phyloP scores from a whole-genome alignment of 2,888 invertebrate species.

The Steinernema hermaphroditum region DNA sequence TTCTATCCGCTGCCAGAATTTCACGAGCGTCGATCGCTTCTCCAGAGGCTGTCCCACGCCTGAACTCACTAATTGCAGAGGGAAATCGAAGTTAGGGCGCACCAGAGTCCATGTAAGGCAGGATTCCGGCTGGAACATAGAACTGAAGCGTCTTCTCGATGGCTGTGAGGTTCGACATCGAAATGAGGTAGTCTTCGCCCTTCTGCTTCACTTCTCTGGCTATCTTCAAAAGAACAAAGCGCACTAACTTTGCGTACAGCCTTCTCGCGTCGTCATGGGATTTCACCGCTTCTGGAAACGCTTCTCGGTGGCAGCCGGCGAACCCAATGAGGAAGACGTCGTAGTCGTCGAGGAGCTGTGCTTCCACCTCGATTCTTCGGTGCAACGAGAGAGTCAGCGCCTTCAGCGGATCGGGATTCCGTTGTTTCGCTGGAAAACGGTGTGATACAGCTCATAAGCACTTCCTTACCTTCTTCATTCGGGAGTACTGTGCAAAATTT shows the following conservation, averaged over 20 bases:
- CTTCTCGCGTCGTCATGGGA: conserved; percentile 3
- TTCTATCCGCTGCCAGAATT: background rate
- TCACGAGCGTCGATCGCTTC: conserved; percentile 8
- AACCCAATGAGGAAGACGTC: background rate
- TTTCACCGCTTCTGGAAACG: background rate
- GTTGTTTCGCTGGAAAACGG: background rate
- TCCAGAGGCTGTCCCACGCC: conserved; percentile 9
- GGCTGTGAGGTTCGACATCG: conserved; percentile 6
- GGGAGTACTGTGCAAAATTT: background rate
- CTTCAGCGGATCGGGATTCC: conserved; percentile 19
- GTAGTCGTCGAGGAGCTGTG: background rate
- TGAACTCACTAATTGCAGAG: too few species aligned
- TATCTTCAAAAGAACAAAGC: background rate
- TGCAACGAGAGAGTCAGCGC: conserved; percentile 16
- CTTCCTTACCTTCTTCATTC: background rate
- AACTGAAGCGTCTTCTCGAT: background rate
- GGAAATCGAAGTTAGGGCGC: background rate
- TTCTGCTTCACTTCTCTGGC: background rate
- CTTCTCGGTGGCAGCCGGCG: background rate
- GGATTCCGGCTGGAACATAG: background rate
- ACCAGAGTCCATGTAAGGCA: conserved; percentile 5
- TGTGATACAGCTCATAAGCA: background rate
- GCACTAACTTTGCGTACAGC: background rate
- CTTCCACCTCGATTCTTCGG: background rate
- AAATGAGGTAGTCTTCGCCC: conserved; percentile 23